phyloP scores from a whole-genome alignment of 2,888 invertebrate genomes.

The Cerastis rubricosa region DNA sequence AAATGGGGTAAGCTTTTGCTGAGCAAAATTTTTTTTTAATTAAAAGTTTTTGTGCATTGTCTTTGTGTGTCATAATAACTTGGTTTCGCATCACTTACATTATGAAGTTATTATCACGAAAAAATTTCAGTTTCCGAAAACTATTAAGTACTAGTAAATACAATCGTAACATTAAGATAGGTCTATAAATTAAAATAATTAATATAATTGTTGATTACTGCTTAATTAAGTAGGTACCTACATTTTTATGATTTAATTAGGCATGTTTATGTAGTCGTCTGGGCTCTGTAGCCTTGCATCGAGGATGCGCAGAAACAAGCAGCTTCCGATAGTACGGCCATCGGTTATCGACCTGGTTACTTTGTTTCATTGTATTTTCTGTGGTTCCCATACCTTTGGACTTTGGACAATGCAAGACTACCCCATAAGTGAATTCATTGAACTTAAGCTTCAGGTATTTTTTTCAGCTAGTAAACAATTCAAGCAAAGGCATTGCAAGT shows the following conservation, averaged over 20 bases:
- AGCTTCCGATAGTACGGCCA: slow-evolving; percentile 45
- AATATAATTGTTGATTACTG: slow-evolving; percentile 2
- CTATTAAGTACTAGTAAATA: neutral
- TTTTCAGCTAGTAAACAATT: neutral
- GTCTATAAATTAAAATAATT: slow-evolving; percentile 1
- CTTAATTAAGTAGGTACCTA: neutral
- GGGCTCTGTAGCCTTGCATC: slow-evolving; percentile 50
- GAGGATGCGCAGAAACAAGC: slow-evolving; percentile 53
- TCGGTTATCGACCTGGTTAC: slow-evolving; percentile 30
- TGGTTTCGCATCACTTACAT: neutral
- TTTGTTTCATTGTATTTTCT: slow-evolving; percentile 35
- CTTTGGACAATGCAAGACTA: neutral
- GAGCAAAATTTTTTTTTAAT: neutral
- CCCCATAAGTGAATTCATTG: neutral
- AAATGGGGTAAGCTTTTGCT: slow-evolving; percentile 80
- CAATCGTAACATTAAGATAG: neutral
- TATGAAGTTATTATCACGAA: neutral
- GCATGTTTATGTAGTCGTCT: slow-evolving; percentile 24
- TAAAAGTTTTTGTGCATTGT: neutral
- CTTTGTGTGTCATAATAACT: neutral
- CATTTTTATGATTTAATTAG: slow-evolving; percentile 36
- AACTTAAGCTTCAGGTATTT: neutral
- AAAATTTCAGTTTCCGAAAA: slow-evolving; percentile 18
- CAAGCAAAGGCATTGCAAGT: neutral
- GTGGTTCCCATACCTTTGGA: slow-evolving; percentile 2